A percentile compares a stretch with the other conserved stretches of the same genome.
phyloP scores from a whole-genome alignment of 2,888 invertebrate species.

The Sesia apiformis region DNA sequence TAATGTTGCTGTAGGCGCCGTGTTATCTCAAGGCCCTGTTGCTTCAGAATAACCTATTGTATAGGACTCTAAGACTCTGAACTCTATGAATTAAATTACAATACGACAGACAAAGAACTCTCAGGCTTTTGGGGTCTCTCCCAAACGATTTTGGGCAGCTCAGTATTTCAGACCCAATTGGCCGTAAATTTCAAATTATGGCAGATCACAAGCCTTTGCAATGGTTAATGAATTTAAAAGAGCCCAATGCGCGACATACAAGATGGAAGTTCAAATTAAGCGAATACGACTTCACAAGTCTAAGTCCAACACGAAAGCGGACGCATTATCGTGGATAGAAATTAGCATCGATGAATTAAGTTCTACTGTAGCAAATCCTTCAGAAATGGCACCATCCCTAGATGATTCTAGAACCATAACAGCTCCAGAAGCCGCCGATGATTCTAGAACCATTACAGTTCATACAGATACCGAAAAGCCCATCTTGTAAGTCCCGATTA shows the following conservation, averaged over 20 bases:
- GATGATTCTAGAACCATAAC: constrained; percentile 1
- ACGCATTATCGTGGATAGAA: constrained; percentile 12
- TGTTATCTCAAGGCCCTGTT: too few species aligned
- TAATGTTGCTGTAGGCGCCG: too few species aligned
- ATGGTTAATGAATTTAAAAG: constrained; percentile 10
- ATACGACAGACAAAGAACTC: constrained; percentile 7
- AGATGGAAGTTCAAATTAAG: constrained; percentile 14
- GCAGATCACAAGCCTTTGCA: constrained; percentile 11
- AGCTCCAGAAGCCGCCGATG: background rate
- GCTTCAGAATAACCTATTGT: too few species aligned
- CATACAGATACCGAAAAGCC: constrained; percentile 14
- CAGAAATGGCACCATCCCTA: constrained; percentile 1
- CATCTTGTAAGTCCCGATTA: constrained; percentile 14
- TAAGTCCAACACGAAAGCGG: constrained; percentile 11
- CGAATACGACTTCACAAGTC: constrained; percentile 14
- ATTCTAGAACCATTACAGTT: constrained; percentile 9
- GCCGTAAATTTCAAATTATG: constrained; percentile 11
- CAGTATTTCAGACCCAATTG: constrained; percentile 11
- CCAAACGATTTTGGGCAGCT: constrained; percentile 4
- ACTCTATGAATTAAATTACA: constrained; percentile 3
- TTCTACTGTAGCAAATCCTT: constrained; percentile 4
- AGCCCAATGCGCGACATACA: constrained; percentile 13
- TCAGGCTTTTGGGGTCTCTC: too few species aligned
- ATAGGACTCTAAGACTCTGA: background rate
- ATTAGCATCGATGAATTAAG: constrained; percentile 7